These are phyloP conservation scores for Thunnus maccoyii DNA, from an alignment of 2,113 vertebrate genomes.

Conservation along the genomic window DNA sequence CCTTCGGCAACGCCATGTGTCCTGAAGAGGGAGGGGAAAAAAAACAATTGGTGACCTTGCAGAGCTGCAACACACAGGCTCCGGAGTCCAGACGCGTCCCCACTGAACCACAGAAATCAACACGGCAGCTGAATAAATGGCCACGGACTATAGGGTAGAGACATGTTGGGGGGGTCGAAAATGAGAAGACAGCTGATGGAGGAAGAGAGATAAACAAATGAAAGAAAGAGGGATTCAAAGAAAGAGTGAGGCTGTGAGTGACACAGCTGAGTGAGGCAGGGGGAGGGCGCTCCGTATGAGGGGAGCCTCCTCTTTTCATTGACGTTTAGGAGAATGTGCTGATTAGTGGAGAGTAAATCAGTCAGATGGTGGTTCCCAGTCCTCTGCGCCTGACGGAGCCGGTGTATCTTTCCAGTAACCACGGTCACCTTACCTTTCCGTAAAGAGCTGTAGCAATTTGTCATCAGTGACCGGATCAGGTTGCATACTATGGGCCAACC, in stretches of 20 bases:
- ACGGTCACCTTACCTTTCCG: conserved; percentile 24
- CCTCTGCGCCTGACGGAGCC: conserved; percentile 24
- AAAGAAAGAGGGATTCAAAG: conserved; percentile 46
- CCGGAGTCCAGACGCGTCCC: conserved; percentile 42
- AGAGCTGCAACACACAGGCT: conserved; percentile 60
- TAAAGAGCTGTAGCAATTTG: conserved; percentile 20
- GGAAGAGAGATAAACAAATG: conserved; percentile 14
- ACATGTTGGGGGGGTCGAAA: conserved; percentile 8
- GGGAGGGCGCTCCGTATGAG: conserved; percentile 40
- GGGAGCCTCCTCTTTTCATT: conserved; percentile 74
- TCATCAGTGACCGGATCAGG: conserved; percentile 28
- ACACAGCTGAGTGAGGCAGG: conserved; percentile 50
- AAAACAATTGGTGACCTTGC: conserved; percentile 75
- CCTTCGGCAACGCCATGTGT: conserved; percentile 56
- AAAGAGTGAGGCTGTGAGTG: conserved; percentile 40
- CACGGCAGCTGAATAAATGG: conserved; percentile 77
- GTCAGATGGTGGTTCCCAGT: conserved; percentile 63
- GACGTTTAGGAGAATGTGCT: conserved; percentile 75
- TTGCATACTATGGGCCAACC: conserved; percentile 22
- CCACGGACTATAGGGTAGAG: conserved; percentile 34
- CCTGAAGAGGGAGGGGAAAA: conserved; percentile 45
- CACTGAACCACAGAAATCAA: conserved; percentile 60
- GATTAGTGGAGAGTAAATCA: conserved; percentile 70
- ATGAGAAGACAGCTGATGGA: conserved; percentile 24
- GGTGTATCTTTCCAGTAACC: conserved; percentile 26